Evolutionary conservation across 2,797 vertebrate species (phyloP).

Genomic region (Helostoma temminkii): DNA sequence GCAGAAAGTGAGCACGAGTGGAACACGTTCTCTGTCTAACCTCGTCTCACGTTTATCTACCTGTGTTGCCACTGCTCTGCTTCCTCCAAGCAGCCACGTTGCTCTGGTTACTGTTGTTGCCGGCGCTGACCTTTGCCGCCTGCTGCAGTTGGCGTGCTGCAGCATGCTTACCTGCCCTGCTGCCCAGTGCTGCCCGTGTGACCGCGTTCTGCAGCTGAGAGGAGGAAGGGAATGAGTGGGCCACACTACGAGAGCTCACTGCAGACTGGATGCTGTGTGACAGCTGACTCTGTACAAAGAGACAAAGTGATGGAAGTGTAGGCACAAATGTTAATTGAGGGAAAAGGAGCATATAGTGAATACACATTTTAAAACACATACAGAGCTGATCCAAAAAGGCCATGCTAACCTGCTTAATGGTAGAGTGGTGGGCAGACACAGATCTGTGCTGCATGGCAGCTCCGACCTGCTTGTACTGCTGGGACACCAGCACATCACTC

Average conservation of each 20-base stretch:
- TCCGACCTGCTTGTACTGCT: conserved; percentile 84
- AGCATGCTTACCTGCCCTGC: conserved; percentile 90
- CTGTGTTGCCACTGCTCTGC: conserved; percentile 88
- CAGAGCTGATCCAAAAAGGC: neutral
- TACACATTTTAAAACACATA: neutral
- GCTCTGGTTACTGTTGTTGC: conserved; percentile 83
- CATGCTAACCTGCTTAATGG: conserved; percentile 90
- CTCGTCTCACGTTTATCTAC: conserved; percentile 76
- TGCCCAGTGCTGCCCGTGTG: conserved; percentile 87
- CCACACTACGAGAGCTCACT: conserved; percentile 83
- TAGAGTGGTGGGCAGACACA: conserved; percentile 86
- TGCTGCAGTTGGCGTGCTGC: conserved; percentile 89
- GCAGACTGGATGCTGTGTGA: conserved; percentile 85
- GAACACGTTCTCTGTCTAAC: neutral
- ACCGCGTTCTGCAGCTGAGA: conserved; percentile 91
- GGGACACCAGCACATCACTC: conserved; percentile 81
- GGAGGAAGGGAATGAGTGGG: conserved; percentile 90
- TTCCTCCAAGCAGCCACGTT: conserved; percentile 92
- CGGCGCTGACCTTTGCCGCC: conserved; percentile 85
- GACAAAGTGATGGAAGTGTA: neutral
- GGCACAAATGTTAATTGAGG: neutral
- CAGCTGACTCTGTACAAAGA: conserved; percentile 87
- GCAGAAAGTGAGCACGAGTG: conserved; percentile 12
- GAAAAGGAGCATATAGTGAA: too few relatives aligned
- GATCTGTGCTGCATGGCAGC: conserved; percentile 84